Conservation (phyloP, 2,888 invertebrate species). For the Sesia bembeciformis region DNA sequence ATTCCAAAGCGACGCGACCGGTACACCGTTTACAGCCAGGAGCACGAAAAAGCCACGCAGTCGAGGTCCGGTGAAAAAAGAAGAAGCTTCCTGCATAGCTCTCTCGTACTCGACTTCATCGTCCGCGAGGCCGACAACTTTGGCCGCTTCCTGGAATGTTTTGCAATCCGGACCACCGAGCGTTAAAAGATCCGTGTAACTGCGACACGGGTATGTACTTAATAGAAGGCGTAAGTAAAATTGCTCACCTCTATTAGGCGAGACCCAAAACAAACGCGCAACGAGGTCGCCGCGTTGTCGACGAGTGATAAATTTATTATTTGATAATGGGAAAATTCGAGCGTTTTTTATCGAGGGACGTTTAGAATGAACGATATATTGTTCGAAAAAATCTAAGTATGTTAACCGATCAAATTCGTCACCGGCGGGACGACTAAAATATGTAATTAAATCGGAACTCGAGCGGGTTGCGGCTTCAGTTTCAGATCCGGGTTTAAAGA, state of each 20-base stretch:
- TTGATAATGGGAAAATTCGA: background rate
- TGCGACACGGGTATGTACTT: constrained; percentile 3
- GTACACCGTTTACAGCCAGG: constrained; percentile 4
- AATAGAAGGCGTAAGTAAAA: constrained; percentile 6
- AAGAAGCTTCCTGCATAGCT: constrained; percentile 6
- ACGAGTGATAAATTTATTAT: background rate
- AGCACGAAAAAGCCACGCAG: constrained; percentile 6
- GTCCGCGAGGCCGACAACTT: constrained; percentile 6
- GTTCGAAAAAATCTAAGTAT: constrained; percentile 4
- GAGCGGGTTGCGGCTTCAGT: background rate
- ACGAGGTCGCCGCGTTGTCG: constrained; percentile 2
- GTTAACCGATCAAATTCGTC: constrained; percentile 4
- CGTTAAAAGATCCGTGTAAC: constrained; percentile 5
- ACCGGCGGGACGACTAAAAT: constrained; percentile 2
- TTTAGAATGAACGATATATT: background rate
- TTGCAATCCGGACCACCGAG: constrained; percentile 8
- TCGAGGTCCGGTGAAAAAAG: constrained; percentile 7
- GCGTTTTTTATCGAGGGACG: background rate
- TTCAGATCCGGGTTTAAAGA: background rate
- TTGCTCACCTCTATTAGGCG: constrained; percentile 8
- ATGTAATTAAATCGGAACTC: background rate
- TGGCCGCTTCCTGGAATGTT: constrained; percentile 11
- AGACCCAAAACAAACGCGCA: constrained; percentile 7
- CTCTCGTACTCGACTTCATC: constrained; percentile 6
- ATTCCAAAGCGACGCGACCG: constrained; percentile 5